These are phyloP conservation scores for Caenorhabditis wallacei DNA, from an alignment of 2,888 invertebrate genomes.

Conservation along the genomic window DNA sequence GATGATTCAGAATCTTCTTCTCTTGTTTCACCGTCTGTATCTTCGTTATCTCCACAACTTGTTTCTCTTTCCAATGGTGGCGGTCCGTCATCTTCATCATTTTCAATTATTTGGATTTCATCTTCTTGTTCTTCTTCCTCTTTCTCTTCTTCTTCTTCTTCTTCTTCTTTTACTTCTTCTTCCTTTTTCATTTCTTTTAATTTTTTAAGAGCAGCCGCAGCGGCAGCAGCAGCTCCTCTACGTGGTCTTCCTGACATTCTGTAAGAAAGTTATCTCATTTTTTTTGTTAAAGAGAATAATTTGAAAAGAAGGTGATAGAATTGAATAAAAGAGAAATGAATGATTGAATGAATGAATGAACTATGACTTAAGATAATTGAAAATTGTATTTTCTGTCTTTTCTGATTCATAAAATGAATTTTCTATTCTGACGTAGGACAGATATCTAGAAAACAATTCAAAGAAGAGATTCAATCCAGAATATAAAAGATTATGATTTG, in stretches of 20 bases:
- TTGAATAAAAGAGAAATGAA: not conserved
- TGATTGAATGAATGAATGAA: not conserved
- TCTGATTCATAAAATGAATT: too few species aligned
- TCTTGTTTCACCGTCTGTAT: slow-evolving; percentile 28
- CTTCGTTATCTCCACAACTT: slow-evolving; percentile 44
- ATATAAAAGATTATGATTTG: too few species aligned
- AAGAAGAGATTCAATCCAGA: too few species aligned
- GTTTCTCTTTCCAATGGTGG: slow-evolving; percentile 49
- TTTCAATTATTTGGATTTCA: not conserved
- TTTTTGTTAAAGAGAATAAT: not conserved
- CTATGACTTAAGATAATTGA: not conserved
- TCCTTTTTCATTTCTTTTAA: not conserved
- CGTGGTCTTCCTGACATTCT: not conserved
- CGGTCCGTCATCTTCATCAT: slow-evolving; percentile 49
- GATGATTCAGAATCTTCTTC: slow-evolving; percentile 12
- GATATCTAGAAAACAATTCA: too few species aligned
- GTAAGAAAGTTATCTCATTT: not conserved
- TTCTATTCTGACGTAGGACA: too few species aligned
- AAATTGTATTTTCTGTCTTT: too few species aligned
- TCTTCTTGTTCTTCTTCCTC: slow-evolving; percentile 7
- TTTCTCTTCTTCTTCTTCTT: not conserved
- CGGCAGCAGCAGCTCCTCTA: not conserved
- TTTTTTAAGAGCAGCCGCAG: not conserved
- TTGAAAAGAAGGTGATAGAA: not conserved
- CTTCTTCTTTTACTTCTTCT: not conserved